A percentile compares a stretch with the other conserved stretches of the same genome.
Evolutionary conservation across 2,888 invertebrate genomes (phyloP).

Genomic region (Thecophora atra): DNA sequence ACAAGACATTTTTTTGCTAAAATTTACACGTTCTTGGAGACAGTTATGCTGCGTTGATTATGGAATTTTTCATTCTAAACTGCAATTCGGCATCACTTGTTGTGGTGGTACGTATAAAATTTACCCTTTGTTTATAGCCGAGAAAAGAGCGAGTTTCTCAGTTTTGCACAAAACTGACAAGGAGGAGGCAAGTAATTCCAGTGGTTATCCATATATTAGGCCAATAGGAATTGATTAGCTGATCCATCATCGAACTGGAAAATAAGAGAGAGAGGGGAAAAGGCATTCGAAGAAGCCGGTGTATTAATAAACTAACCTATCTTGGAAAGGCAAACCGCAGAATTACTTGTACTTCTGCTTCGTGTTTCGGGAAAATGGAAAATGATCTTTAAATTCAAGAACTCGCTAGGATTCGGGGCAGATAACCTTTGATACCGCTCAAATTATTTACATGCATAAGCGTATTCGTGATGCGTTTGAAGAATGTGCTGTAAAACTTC

Average conservation of each 20-base stretch:
- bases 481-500: no score
- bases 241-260: constrained; percentile 39
- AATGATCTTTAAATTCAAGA: constrained; percentile 52
- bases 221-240: constrained; percentile 51
- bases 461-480: no score
- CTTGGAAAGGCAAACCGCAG: constrained; percentile 51
- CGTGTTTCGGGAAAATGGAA: constrained; percentile 46
- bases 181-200: constrained; percentile 27
- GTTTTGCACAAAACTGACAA: background rate
- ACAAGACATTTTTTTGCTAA: no score
- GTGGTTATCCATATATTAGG: constrained; percentile 46
- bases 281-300: background rate
- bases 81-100: no score
- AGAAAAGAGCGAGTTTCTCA: background rate
- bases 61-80: no score
- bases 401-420: constrained; percentile 51
- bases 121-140: constrained; percentile 13
- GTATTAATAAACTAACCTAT: constrained; percentile 43
- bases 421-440: constrained; percentile 55
- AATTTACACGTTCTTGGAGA: no score
- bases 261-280: background rate
- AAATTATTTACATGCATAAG: constrained; percentile 46
- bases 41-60: no score
- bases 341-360: constrained; percentile 41
- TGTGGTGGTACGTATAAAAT: no score